Base-by-base conservation (phyloP, 35 echinoderm and acorn worm species). In the Antedon bifida region DNA sequence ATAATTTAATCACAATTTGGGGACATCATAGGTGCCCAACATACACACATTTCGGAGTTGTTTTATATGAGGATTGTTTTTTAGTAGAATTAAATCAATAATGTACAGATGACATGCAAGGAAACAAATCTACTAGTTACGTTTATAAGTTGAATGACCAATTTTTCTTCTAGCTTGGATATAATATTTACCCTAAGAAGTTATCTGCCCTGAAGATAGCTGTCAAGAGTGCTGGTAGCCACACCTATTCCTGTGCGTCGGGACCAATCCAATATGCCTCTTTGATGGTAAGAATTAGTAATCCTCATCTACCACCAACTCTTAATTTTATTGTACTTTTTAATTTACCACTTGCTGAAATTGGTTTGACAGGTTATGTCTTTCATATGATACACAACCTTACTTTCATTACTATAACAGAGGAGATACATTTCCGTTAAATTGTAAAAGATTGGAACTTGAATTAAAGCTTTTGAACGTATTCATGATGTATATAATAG, bases 231-330 rank as follows among this genome's bases (percentile, higher is more conserved):
- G 90, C 85, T 32, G 88, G 88, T 33, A 99, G 95, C 73, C 87
- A 99, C 78, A 99, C 95, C 0, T 92, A 99, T 36, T 99, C 95
- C 8, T 93, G 95, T 88, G 95, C 91, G 0, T 80, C 95, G 36
- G 82, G 85, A 12, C 95, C 95, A 28, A 82, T 99, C 8, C 95
- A 99, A 74, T 81, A 92, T 90, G 95, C 95, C 21, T 77, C 95
- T 32, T 31, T 90, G 17, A 78, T 77, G 85, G 95, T 99, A 82
- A 75, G 93, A 81, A 17, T 80, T 35, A 4, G 36, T 39, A 16
- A 56, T 12, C 29, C 30, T 29, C 30, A 9, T 0, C n/a, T 26
- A 83, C 14, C 4, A n/a, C 26, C 23, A 30, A 23, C 26, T 21
- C 26, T 4, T 32, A 10, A 35, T 3, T 16, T 30, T 78, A 11